A percentile compares a stretch with the other conserved stretches of the same genome.
Conservation (phyloP, 1,140 invertebrate species). For the Bombus ignitus region DNA sequence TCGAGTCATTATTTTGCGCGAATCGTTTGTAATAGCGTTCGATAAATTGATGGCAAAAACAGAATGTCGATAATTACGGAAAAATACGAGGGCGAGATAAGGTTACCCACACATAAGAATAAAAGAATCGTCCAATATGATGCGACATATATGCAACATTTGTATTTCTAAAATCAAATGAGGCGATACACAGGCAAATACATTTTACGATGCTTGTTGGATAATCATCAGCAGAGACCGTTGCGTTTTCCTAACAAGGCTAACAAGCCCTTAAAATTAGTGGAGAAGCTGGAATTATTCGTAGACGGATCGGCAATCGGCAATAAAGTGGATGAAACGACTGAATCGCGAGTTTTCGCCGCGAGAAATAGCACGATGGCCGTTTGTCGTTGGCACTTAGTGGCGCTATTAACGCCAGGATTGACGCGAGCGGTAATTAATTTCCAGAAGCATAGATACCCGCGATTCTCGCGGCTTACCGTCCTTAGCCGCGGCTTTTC, state of each 20-base stretch:
- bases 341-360: neutral
- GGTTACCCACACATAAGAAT: no score
- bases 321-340: neutral
- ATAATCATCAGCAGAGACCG: neutral
- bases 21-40: no score
- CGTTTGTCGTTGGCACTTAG: conserved; percentile 18
- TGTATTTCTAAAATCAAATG: no score
- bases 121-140: no score
- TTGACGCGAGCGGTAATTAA: conserved; percentile 24
- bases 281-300: neutral
- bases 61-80: no score
- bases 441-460: conserved; percentile 11
- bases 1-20: no score
- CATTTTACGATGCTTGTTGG: neutral
- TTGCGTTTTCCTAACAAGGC: neutral
- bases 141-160: no score
- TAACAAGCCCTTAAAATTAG: fast-evolving
- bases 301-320: neutral
- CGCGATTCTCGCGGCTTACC: conserved; percentile 22
- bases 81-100: no score
- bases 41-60: no score
- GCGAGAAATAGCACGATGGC: neutral
- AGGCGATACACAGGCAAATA: no score
- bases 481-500: neutral
- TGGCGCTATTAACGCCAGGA: conserved; percentile 18